Evolutionary conservation across 2,113 vertebrate genomes (phyloP), one percentile per base, ranked within the genome.

Genomic region (Erythrocebus patas): DNA sequence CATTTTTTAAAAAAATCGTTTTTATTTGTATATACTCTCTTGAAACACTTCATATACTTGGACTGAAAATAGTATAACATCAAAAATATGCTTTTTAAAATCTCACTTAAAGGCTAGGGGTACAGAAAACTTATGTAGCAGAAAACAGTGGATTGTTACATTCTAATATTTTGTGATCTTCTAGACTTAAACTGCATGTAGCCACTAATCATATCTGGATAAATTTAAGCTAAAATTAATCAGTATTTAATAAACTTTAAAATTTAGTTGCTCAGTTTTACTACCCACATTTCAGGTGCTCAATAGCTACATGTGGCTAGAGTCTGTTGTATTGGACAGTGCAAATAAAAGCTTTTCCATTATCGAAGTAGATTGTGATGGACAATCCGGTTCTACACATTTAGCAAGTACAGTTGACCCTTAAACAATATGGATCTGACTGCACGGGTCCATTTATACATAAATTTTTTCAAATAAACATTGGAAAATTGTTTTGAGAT

Each of bases 191-290:
- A 30, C 38, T 76, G 11, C 70, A 55, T 2, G 5, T 78, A 81
- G 68, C 75, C 20, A 50, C 12, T 87, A 78, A 30, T 91, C 16
- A 83, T 45, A 92, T 87, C 5, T 72, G 32, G 25, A 59, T 70
- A 55, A 48, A 95, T 80, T 88, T 68, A 97, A 95, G 30, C n/a
- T 70, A 75, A 40, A 89, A 57, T 89, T 88, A 85, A 83, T 78
- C 79, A 80, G 84, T 70, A 86, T 45, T 57, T 55, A 93, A 38
- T 79, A 83, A 78, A 61, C 52, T 89, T 75, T 70, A 96, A 66
- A 93, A 50, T 64, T 80, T 0, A 32, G 17, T 80, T 95, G 32
- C 27, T 72, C 4, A 6, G 35, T 66, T 17, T 93, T 35, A 40
- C 8, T 78, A 66, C 35, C 64, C 66, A 38, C 22, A 32, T 83